These are phyloP conservation scores for Drosophila macrospina DNA, from an alignment of 2,888 invertebrate genomes.

Conservation along the genomic window DNA sequence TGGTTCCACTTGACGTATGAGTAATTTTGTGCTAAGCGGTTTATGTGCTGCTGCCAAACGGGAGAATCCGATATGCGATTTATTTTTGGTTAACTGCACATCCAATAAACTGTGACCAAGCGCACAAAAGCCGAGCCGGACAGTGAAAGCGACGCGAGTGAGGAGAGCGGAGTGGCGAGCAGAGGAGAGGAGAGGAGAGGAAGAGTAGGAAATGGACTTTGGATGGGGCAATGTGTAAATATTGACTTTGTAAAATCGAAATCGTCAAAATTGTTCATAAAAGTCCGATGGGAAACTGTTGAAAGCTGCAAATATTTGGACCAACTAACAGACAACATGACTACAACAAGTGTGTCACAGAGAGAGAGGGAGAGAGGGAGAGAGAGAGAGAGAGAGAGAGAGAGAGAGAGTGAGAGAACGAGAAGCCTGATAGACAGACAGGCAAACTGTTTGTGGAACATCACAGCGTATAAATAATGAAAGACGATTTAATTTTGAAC, in stretches of 20 bases:
- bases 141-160: neutral
- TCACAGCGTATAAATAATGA: conserved; percentile 76
- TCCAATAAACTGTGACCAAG: conserved; percentile 67
- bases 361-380: neutral
- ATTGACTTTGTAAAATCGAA: conserved; percentile 79
- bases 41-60: conserved; percentile 51
- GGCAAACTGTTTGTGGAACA: conserved; percentile 52
- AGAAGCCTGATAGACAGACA: neutral
- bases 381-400: neutral
- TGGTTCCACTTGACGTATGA: conserved; percentile 70
- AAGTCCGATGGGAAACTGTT: conserved; percentile 65
- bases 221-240: conserved; percentile 61
- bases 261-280: conserved; percentile 79
- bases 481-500: conserved; percentile 76
- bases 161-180: too few relatives aligned
- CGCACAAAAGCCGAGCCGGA: neutral
- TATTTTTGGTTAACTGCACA: conserved; percentile 80
- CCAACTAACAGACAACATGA: conserved; percentile 63
- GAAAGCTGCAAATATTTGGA: conserved; percentile 71
- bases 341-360: conserved; percentile 1
- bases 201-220: neutral
- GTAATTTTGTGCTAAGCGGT: conserved; percentile 77
- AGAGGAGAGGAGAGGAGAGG: neutral
- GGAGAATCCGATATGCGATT: conserved; percentile 73
- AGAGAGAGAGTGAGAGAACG: neutral